Base-by-base conservation (phyloP, 2,888 invertebrate genomes). In the Hartigia nigra region DNA sequence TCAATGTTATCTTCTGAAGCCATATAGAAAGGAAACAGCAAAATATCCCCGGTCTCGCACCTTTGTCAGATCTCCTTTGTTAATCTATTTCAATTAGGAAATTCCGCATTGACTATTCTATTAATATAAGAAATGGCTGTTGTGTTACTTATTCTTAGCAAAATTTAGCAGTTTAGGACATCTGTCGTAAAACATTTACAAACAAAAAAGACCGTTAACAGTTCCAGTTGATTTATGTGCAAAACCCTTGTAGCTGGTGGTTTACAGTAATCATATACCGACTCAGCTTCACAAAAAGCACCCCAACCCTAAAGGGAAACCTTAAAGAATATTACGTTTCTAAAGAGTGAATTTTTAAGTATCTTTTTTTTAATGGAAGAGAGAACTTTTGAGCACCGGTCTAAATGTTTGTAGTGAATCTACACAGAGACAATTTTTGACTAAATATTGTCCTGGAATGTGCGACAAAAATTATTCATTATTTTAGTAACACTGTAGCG, bases 91-190 rank as follows among this genome's bases (percentile, higher is more conserved):
- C 4, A 12, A 4, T 4, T 37, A 37, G 3, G 12, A 37, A 37
- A 12, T 4, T 37, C 12, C 37, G 4, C 12, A 12, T 37, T 74
- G 31, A 32, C 74, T 69, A 74, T 77, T 35, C 77, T 32, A 32
- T 77, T 74, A 2, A 74, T 77, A 12, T 77, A 77, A 55, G 55
- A 77, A 12, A 74, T 77, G 1, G 69, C 77, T 9, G 74, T 77
- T 3, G 77, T 74, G 74, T 77, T 77, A 34, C 69, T 74, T 77
- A 69, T 77, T 77, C 69, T 32, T 74, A 74, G 31, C 31, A 69
- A 12, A 55, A 69, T 74, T 69, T 77, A 55, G 39, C 69, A 77
- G 69, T 74, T 77, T 5, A 3, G 69, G 14, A 14, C 69, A 23
- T 74, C 69, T 14, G 55, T n/a, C 74, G 77, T 74, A 12, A 77